These are phyloP conservation scores for Drosophila kuntzei DNA, from an alignment of 2,888 invertebrate genomes.

Conservation along the genomic window DNA sequence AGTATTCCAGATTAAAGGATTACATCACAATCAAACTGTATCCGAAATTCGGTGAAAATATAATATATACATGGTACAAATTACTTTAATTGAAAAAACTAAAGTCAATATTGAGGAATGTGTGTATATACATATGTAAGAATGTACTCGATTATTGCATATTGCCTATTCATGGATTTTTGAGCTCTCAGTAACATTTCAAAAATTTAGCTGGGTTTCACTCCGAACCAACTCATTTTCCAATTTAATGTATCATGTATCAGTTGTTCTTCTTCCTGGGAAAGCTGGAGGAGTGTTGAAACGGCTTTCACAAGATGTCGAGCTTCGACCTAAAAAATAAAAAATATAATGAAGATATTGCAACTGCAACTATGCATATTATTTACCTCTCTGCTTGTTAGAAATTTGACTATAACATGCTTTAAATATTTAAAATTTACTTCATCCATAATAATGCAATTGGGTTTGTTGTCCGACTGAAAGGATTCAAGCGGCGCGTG, in stretches of 20 bases:
- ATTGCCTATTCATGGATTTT: slow-evolving; percentile 17
- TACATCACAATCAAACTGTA: slow-evolving; percentile 33
- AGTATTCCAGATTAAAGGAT: slow-evolving; percentile 18
- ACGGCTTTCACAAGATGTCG: slow-evolving; percentile 95
- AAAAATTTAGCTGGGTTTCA: slow-evolving; percentile 87
- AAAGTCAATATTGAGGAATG: slow-evolving; percentile 38
- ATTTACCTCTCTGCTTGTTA: slow-evolving; percentile 92
- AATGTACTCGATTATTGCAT: slow-evolving; percentile 51
- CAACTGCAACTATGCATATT: neutral
- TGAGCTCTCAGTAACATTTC: slow-evolving; percentile 87
- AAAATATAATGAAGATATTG: neutral
- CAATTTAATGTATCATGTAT: slow-evolving; percentile 87
- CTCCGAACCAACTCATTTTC: slow-evolving; percentile 86
- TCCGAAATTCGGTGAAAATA: slow-evolving; percentile 22
- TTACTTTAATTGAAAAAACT: slow-evolving; percentile 23
- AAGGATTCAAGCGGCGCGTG: slow-evolving; percentile 54
- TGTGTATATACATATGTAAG: slow-evolving; percentile 40
- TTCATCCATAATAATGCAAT: slow-evolving; percentile 87
- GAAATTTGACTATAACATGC: slow-evolving; percentile 96
- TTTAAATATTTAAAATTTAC: slow-evolving; percentile 95
- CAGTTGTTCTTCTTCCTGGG: slow-evolving; percentile 94
- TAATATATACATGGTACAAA: slow-evolving; percentile 58
- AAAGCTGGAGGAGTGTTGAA: slow-evolving; percentile 92
- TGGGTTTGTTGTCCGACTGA: slow-evolving; percentile 61
- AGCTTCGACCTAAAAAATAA: slow-evolving; percentile 88